Evolutionary conservation across 2,888 invertebrate species (phyloP).

Genomic region (Hydrotaea diabolus): DNA sequence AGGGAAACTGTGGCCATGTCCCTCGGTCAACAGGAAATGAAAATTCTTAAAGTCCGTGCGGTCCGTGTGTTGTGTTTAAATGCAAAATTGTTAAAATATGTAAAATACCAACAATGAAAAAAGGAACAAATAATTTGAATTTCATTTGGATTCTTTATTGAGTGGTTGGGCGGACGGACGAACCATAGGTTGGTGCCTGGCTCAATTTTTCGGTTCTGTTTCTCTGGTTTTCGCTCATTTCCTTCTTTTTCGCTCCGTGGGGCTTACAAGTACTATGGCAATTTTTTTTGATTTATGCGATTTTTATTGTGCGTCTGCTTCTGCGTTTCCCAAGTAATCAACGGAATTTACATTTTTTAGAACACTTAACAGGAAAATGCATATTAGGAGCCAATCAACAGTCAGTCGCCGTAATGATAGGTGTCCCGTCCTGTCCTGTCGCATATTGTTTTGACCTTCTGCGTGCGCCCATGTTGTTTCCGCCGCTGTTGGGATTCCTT

Average conservation of each 20-base stretch:
- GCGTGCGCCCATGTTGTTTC: not conserved
- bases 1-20: not conserved
- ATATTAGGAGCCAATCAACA: constrained; percentile 36
- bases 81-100: constrained; percentile 13
- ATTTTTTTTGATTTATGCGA: constrained; percentile 23
- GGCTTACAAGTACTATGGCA: constrained; percentile 14
- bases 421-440: not conserved
- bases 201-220: not conserved
- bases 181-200: not conserved
- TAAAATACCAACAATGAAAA: not conserved
- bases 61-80: not conserved
- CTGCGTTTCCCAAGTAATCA: not conserved
- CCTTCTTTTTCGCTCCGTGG: too few relatives aligned
- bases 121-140: not conserved
- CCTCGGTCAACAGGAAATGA: constrained; percentile 17
- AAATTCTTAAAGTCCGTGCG: constrained; percentile 14
- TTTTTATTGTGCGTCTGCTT: not conserved
- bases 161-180: not conserved
- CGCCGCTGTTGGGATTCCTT: not conserved
- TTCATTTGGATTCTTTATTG: constrained; percentile 26
- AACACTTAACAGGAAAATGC: constrained; percentile 29
- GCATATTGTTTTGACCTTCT: constrained; percentile 1
- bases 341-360: constrained; percentile 5
- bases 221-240: too few relatives aligned
- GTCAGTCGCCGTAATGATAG: not conserved